Conservation (phyloP, 2,113 vertebrate species). For the Anoplopoma fimbria region DNA sequence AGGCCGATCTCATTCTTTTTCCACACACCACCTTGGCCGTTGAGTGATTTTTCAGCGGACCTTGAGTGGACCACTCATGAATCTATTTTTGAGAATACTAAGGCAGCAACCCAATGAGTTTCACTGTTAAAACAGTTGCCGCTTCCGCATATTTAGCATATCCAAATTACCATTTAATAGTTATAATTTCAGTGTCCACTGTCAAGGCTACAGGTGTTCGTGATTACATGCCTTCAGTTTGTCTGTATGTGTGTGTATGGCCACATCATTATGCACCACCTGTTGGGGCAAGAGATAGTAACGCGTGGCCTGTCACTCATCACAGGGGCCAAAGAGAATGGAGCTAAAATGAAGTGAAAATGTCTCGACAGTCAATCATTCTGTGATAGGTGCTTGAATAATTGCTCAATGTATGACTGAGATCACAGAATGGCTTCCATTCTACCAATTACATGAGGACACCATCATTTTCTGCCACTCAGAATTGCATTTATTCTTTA, state of each 20-base stretch:
- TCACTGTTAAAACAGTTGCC: constrained; percentile 47
- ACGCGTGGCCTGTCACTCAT: constrained; percentile 62
- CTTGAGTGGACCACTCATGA: constrained; percentile 55
- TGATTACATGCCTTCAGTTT: constrained; percentile 43
- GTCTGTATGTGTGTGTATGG: constrained; percentile 31
- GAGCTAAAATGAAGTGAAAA: constrained; percentile 59
- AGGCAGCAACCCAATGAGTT: constrained; percentile 44
- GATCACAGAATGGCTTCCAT: constrained; percentile 41
- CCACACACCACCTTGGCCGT: constrained; percentile 17
- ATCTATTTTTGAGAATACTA: constrained; percentile 66
- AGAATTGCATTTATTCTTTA: constrained; percentile 69
- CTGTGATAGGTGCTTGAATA: constrained; percentile 51
- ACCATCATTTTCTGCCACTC: constrained; percentile 18
- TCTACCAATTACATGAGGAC: constrained; percentile 44
- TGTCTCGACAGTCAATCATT: constrained; percentile 51
- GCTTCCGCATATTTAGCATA: constrained; percentile 60
- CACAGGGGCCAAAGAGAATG: constrained; percentile 34
- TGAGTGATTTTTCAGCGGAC: constrained; percentile 38
- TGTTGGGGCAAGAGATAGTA: constrained; percentile 51
- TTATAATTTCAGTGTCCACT: constrained; percentile 75
- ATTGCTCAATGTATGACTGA: constrained; percentile 41
- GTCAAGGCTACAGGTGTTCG: constrained; percentile 75
- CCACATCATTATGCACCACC: constrained; percentile 64
- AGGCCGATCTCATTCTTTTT: constrained; percentile 36
- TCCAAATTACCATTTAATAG: constrained; percentile 74